Evolutionary conservation across 2,113 vertebrate species (phyloP), one percentile per base, ranked within the genome.

Genomic region (Microcebus tavaratra): DNA sequence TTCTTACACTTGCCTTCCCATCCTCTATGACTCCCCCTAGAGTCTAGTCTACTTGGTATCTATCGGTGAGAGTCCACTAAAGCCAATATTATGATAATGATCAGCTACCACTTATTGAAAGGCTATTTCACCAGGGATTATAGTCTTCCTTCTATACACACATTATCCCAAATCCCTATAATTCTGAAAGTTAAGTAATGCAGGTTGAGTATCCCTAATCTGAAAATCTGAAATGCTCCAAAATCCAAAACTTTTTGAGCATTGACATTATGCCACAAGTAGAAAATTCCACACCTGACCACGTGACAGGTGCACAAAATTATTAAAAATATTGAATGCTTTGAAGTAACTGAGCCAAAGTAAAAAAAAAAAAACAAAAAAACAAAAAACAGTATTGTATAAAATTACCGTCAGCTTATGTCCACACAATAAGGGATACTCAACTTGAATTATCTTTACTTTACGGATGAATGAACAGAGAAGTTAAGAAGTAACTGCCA

Each of bases 121-220:
- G 25, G 45, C 23, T 42, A 76, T 68, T 82, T 88, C n/a, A 88
- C 36, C 6, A 96, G 36, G 1, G 34, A 92, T 81, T 70, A 59
- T 1, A 72, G 53, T 48, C 78, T 91, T 63, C 42, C 68, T 45
- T 75, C 94, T 59, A 88, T 2, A 68, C 48, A 75, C 7, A 93
- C n/a, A 39, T 75, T 93, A 79, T 61, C 42, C 50, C 17, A 81
- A 94, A 91, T 83, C 67, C 34, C 86, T 81, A 23, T 42, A 13
- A 91, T 94, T 93, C 59, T 72, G 92, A 91, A 94, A 90, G 36
- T 76, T 57, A 36, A 63, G n/a, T 50, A 88, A 1, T 53, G 93
- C 73, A 48, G 42, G 73, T 31, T 45, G 45, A 76, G 73, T 42
- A 48, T 76, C 27, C 42, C 8, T 76, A 76, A 48, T 48, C 25